These are phyloP conservation scores for Cremastinae sp. DNA, from an alignment of 2,888 invertebrate genomes.

Conservation along the genomic window DNA sequence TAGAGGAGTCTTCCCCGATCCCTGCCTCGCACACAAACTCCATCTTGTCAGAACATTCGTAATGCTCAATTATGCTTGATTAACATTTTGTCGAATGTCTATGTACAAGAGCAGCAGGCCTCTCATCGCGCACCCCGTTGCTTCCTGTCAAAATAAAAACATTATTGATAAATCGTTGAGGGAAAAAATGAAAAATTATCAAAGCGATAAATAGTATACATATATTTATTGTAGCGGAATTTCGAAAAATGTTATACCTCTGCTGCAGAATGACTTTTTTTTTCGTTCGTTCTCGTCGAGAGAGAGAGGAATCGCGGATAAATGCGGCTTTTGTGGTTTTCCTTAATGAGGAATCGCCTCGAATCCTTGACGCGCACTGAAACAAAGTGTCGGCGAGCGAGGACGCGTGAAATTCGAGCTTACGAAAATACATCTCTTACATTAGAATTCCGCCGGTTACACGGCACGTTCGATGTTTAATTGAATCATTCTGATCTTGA, in stretches of 20 bases:
- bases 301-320: no score
- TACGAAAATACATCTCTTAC: not conserved
- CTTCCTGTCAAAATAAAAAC: not conserved
- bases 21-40: slow-evolving; percentile 6
- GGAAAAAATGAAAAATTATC: not conserved
- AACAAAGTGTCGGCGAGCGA: not conserved
- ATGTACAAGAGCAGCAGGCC: slow-evolving; percentile 20
- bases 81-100: slow-evolving; percentile 41
- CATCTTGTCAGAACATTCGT: slow-evolving; percentile 26
- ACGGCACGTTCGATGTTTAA: not conserved
- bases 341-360: not conserved
- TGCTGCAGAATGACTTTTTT: no score
- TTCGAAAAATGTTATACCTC: no score
- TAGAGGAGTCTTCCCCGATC: slow-evolving; percentile 23
- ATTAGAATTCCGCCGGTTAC: not conserved
- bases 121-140: slow-evolving; percentile 6
- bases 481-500: no score
- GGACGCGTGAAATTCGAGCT: slow-evolving; percentile 9
- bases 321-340: not conserved
- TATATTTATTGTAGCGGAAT: not conserved
- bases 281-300: no score
- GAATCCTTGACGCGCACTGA: not conserved
- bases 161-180: not conserved
- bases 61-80: slow-evolving; percentile 47
- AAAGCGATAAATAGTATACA: not conserved